phyloP scores from a whole-genome alignment of 1,140 invertebrate genomes.

The Drosophila persimilis region DNA sequence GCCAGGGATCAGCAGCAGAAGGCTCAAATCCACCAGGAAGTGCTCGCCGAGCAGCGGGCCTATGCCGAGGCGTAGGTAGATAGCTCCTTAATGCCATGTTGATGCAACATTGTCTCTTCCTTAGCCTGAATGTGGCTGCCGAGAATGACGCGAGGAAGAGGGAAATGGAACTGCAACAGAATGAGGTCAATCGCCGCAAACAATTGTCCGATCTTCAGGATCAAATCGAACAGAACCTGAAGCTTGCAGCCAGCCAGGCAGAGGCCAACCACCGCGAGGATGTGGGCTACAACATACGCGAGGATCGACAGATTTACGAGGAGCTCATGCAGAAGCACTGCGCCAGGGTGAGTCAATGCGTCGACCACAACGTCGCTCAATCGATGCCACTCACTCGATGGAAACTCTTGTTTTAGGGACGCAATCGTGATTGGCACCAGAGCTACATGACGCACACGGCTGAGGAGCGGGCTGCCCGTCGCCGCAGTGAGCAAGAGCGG shows the following conservation, averaged over 20 bases:
- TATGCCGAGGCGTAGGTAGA: conserved; percentile 27
- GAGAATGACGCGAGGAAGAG: conserved; percentile 11
- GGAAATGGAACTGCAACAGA: conserved; percentile 3
- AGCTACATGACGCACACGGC: conserved; percentile 38
- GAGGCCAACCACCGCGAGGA: conserved; percentile 23
- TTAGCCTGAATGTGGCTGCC: conserved; percentile 24
- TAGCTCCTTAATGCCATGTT: too few relatives aligned
- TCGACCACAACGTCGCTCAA: too few relatives aligned
- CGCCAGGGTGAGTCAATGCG: conserved; percentile 20
- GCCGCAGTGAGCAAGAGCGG: background rate
- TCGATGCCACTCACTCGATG: background rate
- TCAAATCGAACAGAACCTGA: conserved; percentile 34
- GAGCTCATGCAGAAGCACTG: conserved; percentile 39
- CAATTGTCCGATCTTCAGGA: conserved; percentile 37
- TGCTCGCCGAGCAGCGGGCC: conserved; percentile 17
- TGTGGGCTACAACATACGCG: conserved; percentile 27
- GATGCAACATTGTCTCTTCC: background rate
- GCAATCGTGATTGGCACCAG: conserved; percentile 53
- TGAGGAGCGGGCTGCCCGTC: conserved; percentile 21
- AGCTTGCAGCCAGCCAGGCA: background rate
- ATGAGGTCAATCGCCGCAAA: conserved; percentile 20
- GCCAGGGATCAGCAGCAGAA: conserved; percentile 19
- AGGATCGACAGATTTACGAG: conserved; percentile 48
- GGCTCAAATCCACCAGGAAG: background rate
- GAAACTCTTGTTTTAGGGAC: conserved; percentile 13